Evolutionary conservation across 2,888 invertebrate genomes (phyloP).

Genomic region (Tanytarsus gracilentus): DNA sequence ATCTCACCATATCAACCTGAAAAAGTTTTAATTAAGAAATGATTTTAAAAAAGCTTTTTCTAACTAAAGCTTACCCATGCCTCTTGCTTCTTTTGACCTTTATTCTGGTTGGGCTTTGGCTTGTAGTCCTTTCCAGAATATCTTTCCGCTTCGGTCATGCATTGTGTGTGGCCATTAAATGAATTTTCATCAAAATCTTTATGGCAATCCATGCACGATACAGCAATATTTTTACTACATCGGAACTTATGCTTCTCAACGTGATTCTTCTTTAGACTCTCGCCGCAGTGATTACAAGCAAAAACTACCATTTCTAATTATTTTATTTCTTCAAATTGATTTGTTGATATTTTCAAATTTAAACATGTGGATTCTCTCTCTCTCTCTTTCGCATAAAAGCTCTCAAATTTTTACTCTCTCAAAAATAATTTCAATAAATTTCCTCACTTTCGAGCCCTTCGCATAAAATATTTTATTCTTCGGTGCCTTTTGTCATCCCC

Average conservation of each 20-base stretch:
- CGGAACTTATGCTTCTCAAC: conserved; percentile 74
- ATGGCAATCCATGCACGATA: conserved; percentile 90
- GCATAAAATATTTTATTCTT: too few species aligned
- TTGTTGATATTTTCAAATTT: neutral
- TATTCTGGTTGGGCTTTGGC: conserved; percentile 59
- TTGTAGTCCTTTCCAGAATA: conserved; percentile 77
- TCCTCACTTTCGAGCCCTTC: too few species aligned
- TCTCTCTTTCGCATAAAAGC: too few species aligned
- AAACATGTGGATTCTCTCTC: neutral
- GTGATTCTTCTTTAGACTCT: conserved; percentile 80
- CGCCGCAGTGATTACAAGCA: conserved; percentile 85
- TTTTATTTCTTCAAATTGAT: neutral
- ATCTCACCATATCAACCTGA: conserved; percentile 54
- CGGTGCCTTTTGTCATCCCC: too few species aligned
- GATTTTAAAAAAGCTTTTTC: conserved; percentile 32
- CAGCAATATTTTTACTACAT: conserved; percentile 49
- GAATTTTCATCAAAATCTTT: conserved; percentile 77
- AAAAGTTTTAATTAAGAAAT: conserved; percentile 35
- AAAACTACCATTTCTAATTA: conserved; percentile 75
- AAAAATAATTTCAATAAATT: too few species aligned
- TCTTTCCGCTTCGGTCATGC: conserved; percentile 76
- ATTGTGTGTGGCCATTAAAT: conserved; percentile 71
- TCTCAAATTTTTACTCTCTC: too few species aligned
- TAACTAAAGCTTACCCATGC: conserved; percentile 52
- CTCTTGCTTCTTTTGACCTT: conserved; percentile 79